A percentile compares a stretch with the other conserved stretches of the same genome.
Evolutionary conservation across 1,140 invertebrate species (phyloP).

Genomic region (Myzus persicae): DNA sequence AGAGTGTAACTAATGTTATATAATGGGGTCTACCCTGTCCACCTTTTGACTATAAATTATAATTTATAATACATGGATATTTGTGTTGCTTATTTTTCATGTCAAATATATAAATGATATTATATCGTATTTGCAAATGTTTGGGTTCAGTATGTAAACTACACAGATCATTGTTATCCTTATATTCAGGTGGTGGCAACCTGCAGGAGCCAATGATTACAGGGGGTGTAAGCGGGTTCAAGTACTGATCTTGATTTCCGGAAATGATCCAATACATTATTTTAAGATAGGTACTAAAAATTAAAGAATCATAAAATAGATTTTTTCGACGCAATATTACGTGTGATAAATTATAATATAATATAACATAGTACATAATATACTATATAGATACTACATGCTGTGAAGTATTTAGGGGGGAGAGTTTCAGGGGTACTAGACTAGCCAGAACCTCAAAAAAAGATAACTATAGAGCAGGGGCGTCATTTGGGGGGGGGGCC

Average conservation of each 20-base stretch:
- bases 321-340: background rate
- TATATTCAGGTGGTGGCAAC: background rate
- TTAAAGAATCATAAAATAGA: background rate
- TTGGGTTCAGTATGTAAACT: background rate
- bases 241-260: background rate
- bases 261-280: background rate
- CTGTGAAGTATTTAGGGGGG: too few relatives aligned
- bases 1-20: too few relatives aligned
- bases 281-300: background rate
- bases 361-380: background rate
- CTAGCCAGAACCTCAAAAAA: too few relatives aligned
- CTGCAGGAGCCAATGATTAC: too few relatives aligned
- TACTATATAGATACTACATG: too few relatives aligned
- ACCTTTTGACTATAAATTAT: background rate
- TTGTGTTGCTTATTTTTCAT: background rate
- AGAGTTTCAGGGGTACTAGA: too few relatives aligned
- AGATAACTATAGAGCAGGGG: too few relatives aligned
- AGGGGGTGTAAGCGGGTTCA: too few relatives aligned
- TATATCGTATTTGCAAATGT: too few relatives aligned
- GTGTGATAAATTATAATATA: background rate
- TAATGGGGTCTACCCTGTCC: too few relatives aligned
- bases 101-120: too few relatives aligned
- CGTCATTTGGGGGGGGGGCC: too few relatives aligned
- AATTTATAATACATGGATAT: background rate
- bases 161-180: background rate